Conservation (phyloP, 2,113 vertebrate genomes). For the Leucopternis melanops region DNA sequence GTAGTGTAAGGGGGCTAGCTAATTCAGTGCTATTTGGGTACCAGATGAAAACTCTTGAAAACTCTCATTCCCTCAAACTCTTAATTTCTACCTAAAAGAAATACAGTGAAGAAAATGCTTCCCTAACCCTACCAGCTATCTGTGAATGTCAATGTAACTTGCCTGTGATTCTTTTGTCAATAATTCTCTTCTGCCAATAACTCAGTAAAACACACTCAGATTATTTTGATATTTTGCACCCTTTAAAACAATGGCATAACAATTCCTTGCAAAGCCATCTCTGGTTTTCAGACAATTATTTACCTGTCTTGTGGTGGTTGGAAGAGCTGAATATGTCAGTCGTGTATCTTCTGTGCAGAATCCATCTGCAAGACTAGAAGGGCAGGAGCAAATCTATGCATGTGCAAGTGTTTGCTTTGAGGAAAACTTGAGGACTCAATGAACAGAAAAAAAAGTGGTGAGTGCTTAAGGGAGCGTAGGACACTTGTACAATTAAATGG, state of each 20-base stretch:
- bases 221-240: background rate
- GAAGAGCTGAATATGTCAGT: background rate
- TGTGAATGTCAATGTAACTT: background rate
- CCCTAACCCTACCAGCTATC: background rate
- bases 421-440: background rate
- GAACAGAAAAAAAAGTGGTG: rapidly evolving
- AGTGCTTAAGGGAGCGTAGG: background rate
- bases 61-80: background rate
- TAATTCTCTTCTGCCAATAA: background rate
- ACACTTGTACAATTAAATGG: background rate
- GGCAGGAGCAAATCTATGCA: background rate
- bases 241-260: background rate
- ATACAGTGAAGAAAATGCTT: background rate
- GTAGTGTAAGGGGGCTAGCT: background rate
- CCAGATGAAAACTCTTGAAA: background rate
- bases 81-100: background rate
- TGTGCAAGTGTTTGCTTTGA: background rate
- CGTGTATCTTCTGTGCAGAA: background rate
- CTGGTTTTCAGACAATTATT: background rate
- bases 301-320: background rate
- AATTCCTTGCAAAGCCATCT: background rate
- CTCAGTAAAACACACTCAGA: background rate
- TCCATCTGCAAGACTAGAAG: background rate
- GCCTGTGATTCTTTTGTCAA: background rate
- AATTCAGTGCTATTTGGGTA: background rate